Base-by-base conservation (phyloP, 2,888 invertebrate species). In the Melanostoma scalare region DNA sequence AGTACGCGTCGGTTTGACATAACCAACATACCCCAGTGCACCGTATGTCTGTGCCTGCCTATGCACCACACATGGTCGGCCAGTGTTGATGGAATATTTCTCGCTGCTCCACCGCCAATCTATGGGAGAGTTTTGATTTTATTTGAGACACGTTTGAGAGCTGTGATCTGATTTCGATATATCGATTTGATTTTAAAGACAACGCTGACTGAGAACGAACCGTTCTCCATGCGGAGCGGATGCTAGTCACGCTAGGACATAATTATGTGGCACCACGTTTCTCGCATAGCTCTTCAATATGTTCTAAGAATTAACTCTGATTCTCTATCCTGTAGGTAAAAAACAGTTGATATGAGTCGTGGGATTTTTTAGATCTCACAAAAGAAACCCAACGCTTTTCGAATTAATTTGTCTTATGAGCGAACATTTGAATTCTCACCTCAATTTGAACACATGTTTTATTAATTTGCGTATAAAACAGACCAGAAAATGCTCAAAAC, bases 1-100 rank as follows among this genome's bases (percentile, higher is more conserved):
- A 88, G 87, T 87, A 88, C 87, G 87, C 87, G 88, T 89, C 88
- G 88, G 88, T 87, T 61, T 88, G 87, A 89, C 88, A 89, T 89
- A 87, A 87, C 86, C 71, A 75, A 60, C 80, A 69, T 52, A 48
- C 52, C 71, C 60, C 8, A 42, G 42, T 52, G 35, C 42, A 60
- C 50, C 35, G 44, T 56, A 63, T 35, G 9, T 31, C 68, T 53
- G n/a, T 20, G n/a, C 42, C 10, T 4, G 6, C 10, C 3, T 6
- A 6, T 31, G 31, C 38, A 8, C 46, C 3, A 42, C 61, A 50
- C 52, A 50, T 31, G 35, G 50, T 20, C 31, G 33, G 38, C 10
- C 48, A 48, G 3, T 36, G 68, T 40, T 40, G 60, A 60, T 68
- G 44, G 33, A 75, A 48, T 69, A 42, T 55, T 69, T 55, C 42